Conservation (phyloP, 2,797 vertebrate species). For the Rhinoraja longicauda region DNA sequence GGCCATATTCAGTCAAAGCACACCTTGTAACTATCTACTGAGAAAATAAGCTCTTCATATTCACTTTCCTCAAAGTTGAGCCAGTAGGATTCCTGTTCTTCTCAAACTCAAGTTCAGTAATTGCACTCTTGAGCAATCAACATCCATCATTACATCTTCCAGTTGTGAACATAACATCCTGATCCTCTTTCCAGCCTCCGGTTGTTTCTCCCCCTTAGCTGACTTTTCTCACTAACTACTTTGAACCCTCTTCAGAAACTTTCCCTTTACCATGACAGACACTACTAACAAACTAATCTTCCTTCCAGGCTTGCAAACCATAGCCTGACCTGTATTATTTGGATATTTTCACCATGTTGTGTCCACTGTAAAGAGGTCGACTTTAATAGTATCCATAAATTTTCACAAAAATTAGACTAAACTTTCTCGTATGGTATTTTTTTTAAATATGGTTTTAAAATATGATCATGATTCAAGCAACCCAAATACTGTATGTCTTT, state of each 20-base stretch:
- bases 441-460: neutral
- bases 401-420: neutral
- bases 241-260: neutral
- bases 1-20: neutral
- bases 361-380: neutral
- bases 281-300: neutral
- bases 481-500: neutral
- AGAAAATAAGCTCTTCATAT: neutral
- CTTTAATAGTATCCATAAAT: neutral
- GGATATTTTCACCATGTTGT: neutral
- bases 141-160: neutral
- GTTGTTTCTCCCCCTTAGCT: neutral
- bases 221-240: neutral
- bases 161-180: no score
- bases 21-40: neutral
- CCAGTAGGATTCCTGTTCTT: neutral
- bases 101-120: neutral
- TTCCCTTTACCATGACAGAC: no score
- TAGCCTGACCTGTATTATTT: neutral
- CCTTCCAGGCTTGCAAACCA: neutral
- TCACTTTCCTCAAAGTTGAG: neutral
- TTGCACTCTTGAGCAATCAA: neutral
- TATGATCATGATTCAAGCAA: neutral
- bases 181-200: neutral
- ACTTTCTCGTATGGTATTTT: neutral